Evolutionary conservation across 2,113 vertebrate species (phyloP).

Genomic region (Pitta sordida): DNA sequence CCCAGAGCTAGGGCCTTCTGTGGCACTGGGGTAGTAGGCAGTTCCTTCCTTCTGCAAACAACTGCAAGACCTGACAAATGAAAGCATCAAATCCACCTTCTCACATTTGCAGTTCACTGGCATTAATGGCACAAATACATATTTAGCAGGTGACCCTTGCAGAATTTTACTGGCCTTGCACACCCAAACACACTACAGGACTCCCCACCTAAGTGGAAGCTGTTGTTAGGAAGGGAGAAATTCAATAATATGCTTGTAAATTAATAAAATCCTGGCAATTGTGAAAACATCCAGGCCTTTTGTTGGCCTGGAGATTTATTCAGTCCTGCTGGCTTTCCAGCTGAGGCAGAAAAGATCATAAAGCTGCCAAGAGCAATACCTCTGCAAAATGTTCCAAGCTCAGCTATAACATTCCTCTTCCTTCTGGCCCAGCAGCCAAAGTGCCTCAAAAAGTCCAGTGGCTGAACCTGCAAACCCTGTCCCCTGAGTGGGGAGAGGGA

Average conservation of each 20-base stretch:
- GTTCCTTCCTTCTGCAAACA: neutral
- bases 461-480: neutral
- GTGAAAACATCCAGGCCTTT: conserved; percentile 14
- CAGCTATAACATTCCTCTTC: neutral
- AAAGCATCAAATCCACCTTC: neutral
- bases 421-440: neutral
- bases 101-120: neutral
- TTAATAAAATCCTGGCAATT: conserved; percentile 21
- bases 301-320: conserved; percentile 39
- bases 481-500: neutral
- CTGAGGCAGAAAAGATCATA: conserved; percentile 36
- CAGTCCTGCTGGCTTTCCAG: conserved; percentile 23
- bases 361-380: conserved; percentile 21
- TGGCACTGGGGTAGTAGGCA: neutral
- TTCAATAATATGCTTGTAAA: neutral
- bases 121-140: neutral
- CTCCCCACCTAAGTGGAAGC: neutral
- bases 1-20: too few relatives aligned
- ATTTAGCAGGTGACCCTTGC: neutral
- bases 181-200: neutral
- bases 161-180: neutral
- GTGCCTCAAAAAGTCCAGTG: neutral
- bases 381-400: neutral
- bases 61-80: neutral
- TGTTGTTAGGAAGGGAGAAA: neutral